These are phyloP conservation scores for Macrobrachium nipponense DNA, from an alignment of 1,140 invertebrate genomes.

Conservation along the genomic window DNA sequence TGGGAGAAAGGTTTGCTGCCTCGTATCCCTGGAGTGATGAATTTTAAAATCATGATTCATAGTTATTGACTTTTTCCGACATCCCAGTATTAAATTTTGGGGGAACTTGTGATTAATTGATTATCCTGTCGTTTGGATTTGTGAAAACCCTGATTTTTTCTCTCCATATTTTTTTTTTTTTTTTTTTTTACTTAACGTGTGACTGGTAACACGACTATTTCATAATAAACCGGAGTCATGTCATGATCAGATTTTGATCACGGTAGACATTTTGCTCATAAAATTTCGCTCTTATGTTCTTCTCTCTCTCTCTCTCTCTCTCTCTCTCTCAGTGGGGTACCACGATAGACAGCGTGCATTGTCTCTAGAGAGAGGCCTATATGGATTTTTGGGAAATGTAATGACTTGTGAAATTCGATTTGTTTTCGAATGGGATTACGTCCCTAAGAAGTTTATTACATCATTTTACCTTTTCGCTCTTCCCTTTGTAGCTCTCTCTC, in stretches of 20 bases:
- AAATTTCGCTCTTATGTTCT: background rate
- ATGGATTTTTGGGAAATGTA: too few relatives aligned
- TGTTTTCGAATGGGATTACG: too few relatives aligned
- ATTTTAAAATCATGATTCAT: conserved; percentile 51
- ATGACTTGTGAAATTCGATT: too few relatives aligned
- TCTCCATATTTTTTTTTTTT: too few relatives aligned
- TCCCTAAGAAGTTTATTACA: too few relatives aligned
- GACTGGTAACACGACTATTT: too few relatives aligned
- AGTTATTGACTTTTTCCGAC: conserved; percentile 47
- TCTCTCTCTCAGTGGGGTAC: background rate
- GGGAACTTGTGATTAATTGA: conserved; percentile 31
- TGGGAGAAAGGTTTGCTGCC: conserved; percentile 6
- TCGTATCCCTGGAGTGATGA: conserved; percentile 27
- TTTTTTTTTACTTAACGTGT: too few relatives aligned
- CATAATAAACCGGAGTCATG: background rate
- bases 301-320: background rate
- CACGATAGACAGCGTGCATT: too few relatives aligned
- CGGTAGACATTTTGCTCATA: background rate
- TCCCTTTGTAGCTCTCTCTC: background rate
- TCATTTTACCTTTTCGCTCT: too few relatives aligned
- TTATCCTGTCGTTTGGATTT: conserved; percentile 16
- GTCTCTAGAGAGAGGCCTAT: too few relatives aligned
- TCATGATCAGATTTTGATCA: background rate
- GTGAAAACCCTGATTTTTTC: conserved; percentile 3
- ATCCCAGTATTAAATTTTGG: conserved; percentile 33